Conservation (phyloP, 2,113 vertebrate genomes). For the Entelurus aequoreus region DNA sequence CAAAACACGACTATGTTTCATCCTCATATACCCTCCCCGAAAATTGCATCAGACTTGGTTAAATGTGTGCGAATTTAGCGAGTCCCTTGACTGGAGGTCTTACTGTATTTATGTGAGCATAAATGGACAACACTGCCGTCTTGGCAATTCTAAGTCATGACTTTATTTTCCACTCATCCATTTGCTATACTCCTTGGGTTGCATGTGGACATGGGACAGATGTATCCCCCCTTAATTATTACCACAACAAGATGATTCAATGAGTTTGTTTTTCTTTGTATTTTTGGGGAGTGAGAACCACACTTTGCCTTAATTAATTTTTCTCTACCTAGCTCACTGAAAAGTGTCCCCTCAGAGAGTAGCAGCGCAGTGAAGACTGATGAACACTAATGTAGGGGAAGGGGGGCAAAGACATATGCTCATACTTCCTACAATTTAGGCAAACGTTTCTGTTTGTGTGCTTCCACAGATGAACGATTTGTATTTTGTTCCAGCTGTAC, state of each 20-base stretch:
- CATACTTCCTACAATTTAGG: constrained; percentile 55
- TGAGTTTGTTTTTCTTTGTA: constrained; percentile 20
- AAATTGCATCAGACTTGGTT: too few species aligned
- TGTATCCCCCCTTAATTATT: constrained; percentile 12
- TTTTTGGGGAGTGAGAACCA: constrained; percentile 45
- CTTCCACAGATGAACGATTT: constrained; percentile 79
- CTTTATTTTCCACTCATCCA: not conserved
- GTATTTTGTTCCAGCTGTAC: constrained; percentile 70
- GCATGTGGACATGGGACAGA: not conserved
- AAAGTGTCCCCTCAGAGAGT: constrained; percentile 38
- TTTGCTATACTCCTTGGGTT: not conserved
- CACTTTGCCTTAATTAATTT: constrained; percentile 54
- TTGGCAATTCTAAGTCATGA: too few species aligned
- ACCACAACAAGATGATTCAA: constrained; percentile 36
- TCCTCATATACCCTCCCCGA: too few species aligned
- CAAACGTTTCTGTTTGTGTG: constrained; percentile 65
- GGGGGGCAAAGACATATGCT: constrained; percentile 71
- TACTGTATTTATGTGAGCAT: too few species aligned
- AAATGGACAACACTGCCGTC: too few species aligned
- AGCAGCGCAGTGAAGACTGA: constrained; percentile 53
- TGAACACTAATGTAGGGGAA: constrained; percentile 52
- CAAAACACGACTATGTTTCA: too few species aligned
- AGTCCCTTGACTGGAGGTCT: too few species aligned
- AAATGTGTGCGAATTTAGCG: too few species aligned
- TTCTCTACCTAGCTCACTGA: constrained; percentile 54